phyloP scores from a whole-genome alignment of 2,888 invertebrate genomes.

The Aelia acuminata region DNA sequence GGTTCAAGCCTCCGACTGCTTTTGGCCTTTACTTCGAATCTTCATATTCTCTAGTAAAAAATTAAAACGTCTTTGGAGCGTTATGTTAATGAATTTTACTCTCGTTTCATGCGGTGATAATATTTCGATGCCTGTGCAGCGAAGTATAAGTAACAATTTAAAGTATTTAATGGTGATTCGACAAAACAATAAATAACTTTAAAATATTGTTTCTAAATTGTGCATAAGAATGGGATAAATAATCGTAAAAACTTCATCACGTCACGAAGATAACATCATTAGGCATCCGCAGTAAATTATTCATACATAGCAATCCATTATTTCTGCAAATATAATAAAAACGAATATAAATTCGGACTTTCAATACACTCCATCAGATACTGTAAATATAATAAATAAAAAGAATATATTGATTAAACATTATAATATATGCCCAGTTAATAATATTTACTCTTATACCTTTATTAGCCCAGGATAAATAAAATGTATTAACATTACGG shows the following conservation, averaged over 20 bases:
- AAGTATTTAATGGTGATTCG: too few relatives aligned
- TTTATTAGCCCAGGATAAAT: background rate
- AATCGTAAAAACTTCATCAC: background rate
- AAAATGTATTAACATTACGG: conserved; percentile 23
- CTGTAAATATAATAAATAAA: background rate
- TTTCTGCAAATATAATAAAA: background rate
- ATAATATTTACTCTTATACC: conserved; percentile 20
- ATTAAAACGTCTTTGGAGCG: too few relatives aligned
- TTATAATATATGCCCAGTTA: background rate
- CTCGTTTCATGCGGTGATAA: too few relatives aligned
- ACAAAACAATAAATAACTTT: too few relatives aligned
- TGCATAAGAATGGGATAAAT: too few relatives aligned
- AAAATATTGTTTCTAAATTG: too few relatives aligned
- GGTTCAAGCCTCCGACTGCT: too few relatives aligned
- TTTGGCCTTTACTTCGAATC: too few relatives aligned
- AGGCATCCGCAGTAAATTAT: background rate
- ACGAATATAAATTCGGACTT: background rate
- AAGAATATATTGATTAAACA: background rate
- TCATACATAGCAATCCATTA: background rate
- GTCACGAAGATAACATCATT: background rate
- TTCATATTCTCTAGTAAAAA: too few relatives aligned
- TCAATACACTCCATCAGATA: background rate
- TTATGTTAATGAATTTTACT: too few relatives aligned
- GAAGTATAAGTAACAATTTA: too few relatives aligned
- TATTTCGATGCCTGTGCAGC: too few relatives aligned